Evolutionary conservation across 1,140 invertebrate species (phyloP).

Genomic region (Maconellicoccus hirsutus): DNA sequence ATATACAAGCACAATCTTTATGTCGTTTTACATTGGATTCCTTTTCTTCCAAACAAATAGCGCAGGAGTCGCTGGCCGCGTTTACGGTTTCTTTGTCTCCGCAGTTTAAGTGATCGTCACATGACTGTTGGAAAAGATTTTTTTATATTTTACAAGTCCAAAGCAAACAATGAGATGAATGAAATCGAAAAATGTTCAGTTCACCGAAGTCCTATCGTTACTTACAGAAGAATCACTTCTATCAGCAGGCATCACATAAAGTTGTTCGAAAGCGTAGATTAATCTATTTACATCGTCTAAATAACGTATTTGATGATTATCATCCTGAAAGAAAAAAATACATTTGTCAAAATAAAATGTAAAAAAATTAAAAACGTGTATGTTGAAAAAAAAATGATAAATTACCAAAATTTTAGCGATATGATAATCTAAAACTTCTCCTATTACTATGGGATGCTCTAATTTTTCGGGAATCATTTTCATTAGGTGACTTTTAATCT

Average conservation of each 20-base stretch:
- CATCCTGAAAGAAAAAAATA: constrained; percentile 38
- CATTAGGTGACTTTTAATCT: constrained; percentile 45
- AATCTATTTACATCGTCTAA: constrained; percentile 44
- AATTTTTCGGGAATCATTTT: constrained; percentile 34
- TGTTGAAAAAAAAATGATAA: constrained; percentile 23
- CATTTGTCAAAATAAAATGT: not conserved
- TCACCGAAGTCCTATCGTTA: too few species aligned
- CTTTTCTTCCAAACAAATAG: constrained; percentile 52
- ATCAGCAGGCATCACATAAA: not conserved
- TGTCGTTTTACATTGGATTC: constrained; percentile 43
- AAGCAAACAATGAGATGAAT: not conserved
- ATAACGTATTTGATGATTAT: constrained; percentile 42
- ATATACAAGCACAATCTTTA: constrained; percentile 42
- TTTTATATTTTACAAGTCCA: not conserved
- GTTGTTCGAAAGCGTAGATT: constrained; percentile 43
- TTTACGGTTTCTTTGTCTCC: not conserved
- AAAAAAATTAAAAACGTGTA: constrained; percentile 19
- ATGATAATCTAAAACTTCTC: constrained; percentile 52
- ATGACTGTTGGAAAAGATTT: not conserved
- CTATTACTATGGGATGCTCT: constrained; percentile 37
- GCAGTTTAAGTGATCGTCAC: not conserved
- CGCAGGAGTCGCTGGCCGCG: constrained; percentile 35
- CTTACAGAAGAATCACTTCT: not conserved
- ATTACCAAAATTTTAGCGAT: constrained; percentile 49
- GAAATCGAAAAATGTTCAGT: not conserved